Percentiles rank a stretch among this genome's conserved stretches.
Evolutionary conservation across 2,888 invertebrate species (phyloP).

Genomic region (Diplolepis rosae): DNA sequence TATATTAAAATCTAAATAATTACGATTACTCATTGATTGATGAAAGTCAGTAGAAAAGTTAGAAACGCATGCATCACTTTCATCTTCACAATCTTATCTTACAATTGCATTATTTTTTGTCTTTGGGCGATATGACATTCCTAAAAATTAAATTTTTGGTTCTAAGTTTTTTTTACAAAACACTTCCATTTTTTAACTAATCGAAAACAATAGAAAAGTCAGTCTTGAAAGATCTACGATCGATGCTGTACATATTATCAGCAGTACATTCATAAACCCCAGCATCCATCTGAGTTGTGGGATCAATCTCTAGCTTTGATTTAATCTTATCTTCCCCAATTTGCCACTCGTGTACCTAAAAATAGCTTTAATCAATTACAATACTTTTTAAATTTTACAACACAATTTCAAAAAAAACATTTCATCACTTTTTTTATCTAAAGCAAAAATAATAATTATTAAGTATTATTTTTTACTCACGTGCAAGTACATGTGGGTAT

Average conservation of each 20-base stretch:
- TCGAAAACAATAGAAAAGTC: slow-evolving; percentile 94
- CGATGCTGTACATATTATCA: slow-evolving; percentile 94
- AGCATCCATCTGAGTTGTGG: slow-evolving; percentile 96
- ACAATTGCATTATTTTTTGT: too few relatives aligned
- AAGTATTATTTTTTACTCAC: slow-evolving; percentile 73
- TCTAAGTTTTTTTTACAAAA: too few relatives aligned
- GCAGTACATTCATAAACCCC: slow-evolving; percentile 96
- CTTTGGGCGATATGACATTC: too few relatives aligned
- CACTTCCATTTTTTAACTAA: slow-evolving; percentile 70
- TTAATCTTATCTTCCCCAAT: slow-evolving; percentile 88
- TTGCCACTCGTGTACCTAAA: slow-evolving; percentile 92
- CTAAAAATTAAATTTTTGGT: too few relatives aligned
- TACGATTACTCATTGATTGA: not conserved
- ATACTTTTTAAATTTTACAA: too few relatives aligned
- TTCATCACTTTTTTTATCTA: too few relatives aligned
- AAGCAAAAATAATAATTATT: too few relatives aligned
- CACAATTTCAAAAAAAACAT: too few relatives aligned
- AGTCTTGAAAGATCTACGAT: slow-evolving; percentile 92
- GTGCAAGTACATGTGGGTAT: slow-evolving; percentile 90
- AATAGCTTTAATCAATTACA: slow-evolving; percentile 28
- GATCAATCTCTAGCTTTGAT: slow-evolving; percentile 95
- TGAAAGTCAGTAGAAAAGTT: not conserved
- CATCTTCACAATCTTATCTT: too few relatives aligned
- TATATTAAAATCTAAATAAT: not conserved
- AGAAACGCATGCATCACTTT: not conserved